phyloP scores from a whole-genome alignment of 2,797 vertebrate species.

The Gymnothorax javanicus region DNA sequence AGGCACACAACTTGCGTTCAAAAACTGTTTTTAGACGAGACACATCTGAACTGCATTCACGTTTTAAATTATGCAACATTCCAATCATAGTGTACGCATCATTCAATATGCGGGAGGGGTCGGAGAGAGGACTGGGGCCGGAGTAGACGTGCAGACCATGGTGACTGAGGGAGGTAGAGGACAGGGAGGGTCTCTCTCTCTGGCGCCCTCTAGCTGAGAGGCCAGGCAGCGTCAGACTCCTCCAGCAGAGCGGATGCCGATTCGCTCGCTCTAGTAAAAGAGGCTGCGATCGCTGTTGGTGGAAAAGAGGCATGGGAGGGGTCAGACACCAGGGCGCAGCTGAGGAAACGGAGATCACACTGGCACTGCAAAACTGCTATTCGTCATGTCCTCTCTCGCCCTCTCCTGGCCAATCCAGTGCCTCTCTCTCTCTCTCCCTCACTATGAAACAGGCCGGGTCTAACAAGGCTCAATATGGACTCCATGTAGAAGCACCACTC shows the following conservation, averaged over 20 bases:
- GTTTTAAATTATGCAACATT: background rate
- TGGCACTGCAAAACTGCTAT: background rate
- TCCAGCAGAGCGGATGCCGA: conserved; percentile 39
- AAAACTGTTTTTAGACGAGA: conserved; percentile 16
- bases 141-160: conserved; percentile 36
- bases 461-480: background rate
- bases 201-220: conserved; percentile 22
- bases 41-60: conserved; percentile 20
- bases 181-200: conserved; percentile 42
- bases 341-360: background rate
- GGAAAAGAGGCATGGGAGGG: background rate
- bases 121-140: conserved; percentile 35
- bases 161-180: conserved; percentile 44
- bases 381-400: background rate
- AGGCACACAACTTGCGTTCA: conserved; percentile 12
- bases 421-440: background rate
- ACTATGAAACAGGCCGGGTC: background rate
- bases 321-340: background rate
- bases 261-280: conserved; percentile 14
- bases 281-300: conserved; percentile 24
- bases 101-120: background rate
- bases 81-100: background rate
- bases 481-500: background rate
- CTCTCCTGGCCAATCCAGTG: background rate
- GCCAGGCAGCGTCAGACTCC: conserved; percentile 12